Base-by-base conservation (phyloP, 1,140 invertebrate genomes). In the Cecropterus lyciades region DNA sequence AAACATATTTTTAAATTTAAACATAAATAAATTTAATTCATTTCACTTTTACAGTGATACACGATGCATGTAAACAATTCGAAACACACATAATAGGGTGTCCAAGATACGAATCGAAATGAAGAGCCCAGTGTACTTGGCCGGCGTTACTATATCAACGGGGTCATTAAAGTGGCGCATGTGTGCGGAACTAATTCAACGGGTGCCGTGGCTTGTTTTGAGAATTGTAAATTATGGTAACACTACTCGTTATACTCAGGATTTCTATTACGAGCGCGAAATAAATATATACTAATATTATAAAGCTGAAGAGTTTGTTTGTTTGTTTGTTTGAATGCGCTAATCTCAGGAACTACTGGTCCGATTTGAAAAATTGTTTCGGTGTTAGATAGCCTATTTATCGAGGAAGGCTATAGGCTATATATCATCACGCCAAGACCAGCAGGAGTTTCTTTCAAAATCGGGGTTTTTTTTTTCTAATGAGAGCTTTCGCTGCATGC, bases 181-280 rank as follows among this genome's bases (percentile, higher is more conserved):
- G 82, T 86, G 85, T 79, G 77, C 77, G 80, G 73, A 76, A 88
- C 82, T 83, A 85, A 86, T 82, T 72, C 70, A 57, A 46, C 24
- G 15, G n/a, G 27, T 16, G 13, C 27, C 0, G 17, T 33, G 27
- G 46, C 17, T 48, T 52, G 45, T 40, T 11, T 14, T 11, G n/a
- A 3, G 11, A 43, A 43, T 43, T 13, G 33, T 37, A 37, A 37
- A 37, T 37, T 37, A 37, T 37, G 33, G 33, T 37, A 0, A 11
- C 33, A 37, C 10, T 37, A 37, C 33, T 37, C 8, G 20, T 33
- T 37, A 37, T 37, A n/a, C n/a, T n/a, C n/a, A n/a, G n/a, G n/a
- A n/a, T n/a, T n/a, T n/a, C n/a, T n/a, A n/a, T n/a, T n/a, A n/a
- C n/a, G n/a, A n/a, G n/a, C n/a, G n/a, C n/a, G n/a, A n/a, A n/a